Conservation (phyloP, 2,888 invertebrate genomes). For the Sipha maydis region DNA sequence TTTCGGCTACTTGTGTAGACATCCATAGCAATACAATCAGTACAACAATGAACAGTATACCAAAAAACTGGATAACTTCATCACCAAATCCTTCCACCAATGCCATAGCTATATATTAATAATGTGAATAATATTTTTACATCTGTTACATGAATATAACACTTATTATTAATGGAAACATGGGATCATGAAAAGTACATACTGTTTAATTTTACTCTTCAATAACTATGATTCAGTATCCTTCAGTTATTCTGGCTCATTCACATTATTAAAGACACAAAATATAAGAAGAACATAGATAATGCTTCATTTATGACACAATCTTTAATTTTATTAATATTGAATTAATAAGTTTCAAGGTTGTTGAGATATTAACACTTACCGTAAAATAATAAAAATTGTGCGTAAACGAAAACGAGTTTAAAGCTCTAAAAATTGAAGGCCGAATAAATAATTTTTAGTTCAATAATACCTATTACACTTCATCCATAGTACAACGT, state of each 20-base stretch:
- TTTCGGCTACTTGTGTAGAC: conserved; percentile 80
- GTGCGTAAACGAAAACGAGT: conserved; percentile 23
- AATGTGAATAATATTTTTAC: not conserved
- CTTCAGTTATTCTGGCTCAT: conserved; percentile 14
- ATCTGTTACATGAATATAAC: not conserved
- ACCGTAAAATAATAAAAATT: not conserved
- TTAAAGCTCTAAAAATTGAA: conserved; percentile 42
- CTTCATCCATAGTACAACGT: not conserved
- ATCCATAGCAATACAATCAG: conserved; percentile 76
- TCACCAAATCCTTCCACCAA: conserved; percentile 85
- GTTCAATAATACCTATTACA: not conserved
- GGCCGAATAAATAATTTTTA: not conserved
- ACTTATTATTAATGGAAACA: not conserved
- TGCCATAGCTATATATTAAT: conserved; percentile 72
- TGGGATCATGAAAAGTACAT: not conserved
- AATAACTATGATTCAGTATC: not conserved
- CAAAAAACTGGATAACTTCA: conserved; percentile 81
- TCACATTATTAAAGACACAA: conserved; percentile 36
- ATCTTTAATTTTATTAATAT: not conserved
- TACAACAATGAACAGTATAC: conserved; percentile 71
- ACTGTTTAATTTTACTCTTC: conserved; percentile 10
- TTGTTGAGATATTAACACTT: conserved; percentile 25
- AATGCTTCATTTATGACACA: not conserved
- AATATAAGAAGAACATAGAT: not conserved
- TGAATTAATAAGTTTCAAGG: conserved; percentile 29